A percentile compares a stretch with the other conserved stretches of the same genome.
Evolutionary conservation across 2,888 invertebrate genomes (phyloP).

Genomic region (Pteria penguin): DNA sequence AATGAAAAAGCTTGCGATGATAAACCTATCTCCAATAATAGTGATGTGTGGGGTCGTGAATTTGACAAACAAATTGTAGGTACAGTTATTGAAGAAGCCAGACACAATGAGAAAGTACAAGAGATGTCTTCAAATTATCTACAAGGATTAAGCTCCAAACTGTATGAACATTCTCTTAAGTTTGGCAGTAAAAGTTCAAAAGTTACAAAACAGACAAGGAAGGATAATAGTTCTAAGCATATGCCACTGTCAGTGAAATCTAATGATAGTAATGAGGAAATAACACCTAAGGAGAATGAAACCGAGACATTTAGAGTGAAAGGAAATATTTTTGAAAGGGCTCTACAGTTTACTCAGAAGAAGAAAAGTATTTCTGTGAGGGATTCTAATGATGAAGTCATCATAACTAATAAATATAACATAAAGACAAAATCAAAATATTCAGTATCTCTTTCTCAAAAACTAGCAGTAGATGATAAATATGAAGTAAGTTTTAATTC

Average conservation of each 20-base stretch:
- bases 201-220: not conserved
- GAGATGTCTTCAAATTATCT: constrained; percentile 42
- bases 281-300: not conserved
- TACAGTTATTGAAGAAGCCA: not conserved
- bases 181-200: constrained; percentile 12
- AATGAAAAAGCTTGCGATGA: not conserved
- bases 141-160: constrained; percentile 62
- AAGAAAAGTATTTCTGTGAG: constrained; percentile 5
- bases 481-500: not conserved
- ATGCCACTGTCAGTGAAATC: not conserved
- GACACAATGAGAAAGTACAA: not conserved
- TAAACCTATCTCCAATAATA: not conserved
- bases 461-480: not conserved
- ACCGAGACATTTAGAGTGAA: constrained; percentile 17
- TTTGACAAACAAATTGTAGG: constrained; percentile 54
- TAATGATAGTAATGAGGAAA: not conserved
- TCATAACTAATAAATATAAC: constrained; percentile 28
- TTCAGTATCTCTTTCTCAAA: constrained; percentile 5
- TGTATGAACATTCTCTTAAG: constrained; percentile 61
- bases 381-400: constrained; percentile 13
- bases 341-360: constrained; percentile 37
- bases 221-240: not conserved
- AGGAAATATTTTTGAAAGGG: constrained; percentile 48
- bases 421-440: constrained; percentile 26
- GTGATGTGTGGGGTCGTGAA: constrained; percentile 62